A percentile compares a stretch with the other conserved stretches of the same genome.
These are phyloP conservation scores for Coregonus ussuriensis DNA, from an alignment of 2,797 vertebrate genomes.

Conservation along the genomic window DNA sequence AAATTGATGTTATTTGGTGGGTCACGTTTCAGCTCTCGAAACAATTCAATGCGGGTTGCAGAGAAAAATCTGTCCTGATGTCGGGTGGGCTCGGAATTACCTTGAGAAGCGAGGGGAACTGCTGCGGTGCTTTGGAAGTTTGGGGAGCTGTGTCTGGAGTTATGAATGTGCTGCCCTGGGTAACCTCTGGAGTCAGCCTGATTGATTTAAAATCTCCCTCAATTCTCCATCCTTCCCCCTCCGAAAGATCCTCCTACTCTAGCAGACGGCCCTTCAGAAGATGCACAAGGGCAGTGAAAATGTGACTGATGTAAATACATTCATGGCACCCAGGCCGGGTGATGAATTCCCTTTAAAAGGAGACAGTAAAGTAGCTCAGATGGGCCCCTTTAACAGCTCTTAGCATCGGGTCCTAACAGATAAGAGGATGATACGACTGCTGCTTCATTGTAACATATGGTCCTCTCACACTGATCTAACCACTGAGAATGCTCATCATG, in stretches of 20 bases:
- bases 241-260: conserved; percentile 34
- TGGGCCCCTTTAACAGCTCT: conserved; percentile 25
- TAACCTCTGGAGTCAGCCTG: conserved; percentile 58
- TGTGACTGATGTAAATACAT: conserved; percentile 59
- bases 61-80: background rate
- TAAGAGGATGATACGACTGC: conserved; percentile 13
- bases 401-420: conserved; percentile 26
- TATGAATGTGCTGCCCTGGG: conserved; percentile 33
- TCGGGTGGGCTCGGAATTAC: background rate
- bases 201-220: conserved; percentile 60
- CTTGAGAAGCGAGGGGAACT: no score
- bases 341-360: conserved; percentile 36
- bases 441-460: conserved; percentile 6
- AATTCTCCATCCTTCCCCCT: conserved; percentile 39
- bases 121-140: conserved; percentile 30
- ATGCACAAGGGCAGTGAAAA: conserved; percentile 38
- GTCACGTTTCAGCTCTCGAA: no score
- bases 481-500: conserved; percentile 2
- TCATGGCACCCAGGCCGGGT: conserved; percentile 35
- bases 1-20: no score
- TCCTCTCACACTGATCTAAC: conserved; percentile 4
- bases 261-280: conserved; percentile 44
- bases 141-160: conserved; percentile 43
- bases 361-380: conserved; percentile 35
- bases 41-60: no score